phyloP scores from a whole-genome alignment of 92 coral and sea anemone genomes.

The Palythoa grandis region DNA sequence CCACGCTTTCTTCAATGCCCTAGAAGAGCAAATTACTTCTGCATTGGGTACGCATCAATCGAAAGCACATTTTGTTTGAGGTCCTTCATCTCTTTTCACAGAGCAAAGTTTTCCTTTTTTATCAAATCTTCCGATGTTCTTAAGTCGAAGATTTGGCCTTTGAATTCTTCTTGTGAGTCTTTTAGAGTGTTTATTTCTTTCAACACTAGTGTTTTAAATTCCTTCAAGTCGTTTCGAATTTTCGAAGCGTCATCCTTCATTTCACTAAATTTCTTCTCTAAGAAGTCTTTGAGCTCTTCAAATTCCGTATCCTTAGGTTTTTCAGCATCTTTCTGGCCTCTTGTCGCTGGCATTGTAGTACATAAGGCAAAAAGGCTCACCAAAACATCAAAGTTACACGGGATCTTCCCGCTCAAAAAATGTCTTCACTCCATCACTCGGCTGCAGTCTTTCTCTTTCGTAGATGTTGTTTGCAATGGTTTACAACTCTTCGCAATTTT shows the following conservation, averaged over 20 bases:
- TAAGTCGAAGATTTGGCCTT: neutral
- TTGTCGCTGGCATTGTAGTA: constrained; percentile 8
- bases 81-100: neutral
- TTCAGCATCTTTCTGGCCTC: neutral
- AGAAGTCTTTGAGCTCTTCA: constrained; percentile 6
- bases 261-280: constrained; percentile 5
- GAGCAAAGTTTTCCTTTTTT: neutral
- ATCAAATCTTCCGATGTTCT: neutral
- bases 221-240: constrained; percentile 5
- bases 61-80: neutral
- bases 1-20: no score
- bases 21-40: constrained; percentile 1
- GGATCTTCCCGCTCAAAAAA: constrained; percentile 14
- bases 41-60: constrained; percentile 3
- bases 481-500: no score
- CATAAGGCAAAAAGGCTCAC: neutral
- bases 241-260: constrained; percentile 9
- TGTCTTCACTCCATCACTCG: no score
- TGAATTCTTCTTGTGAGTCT: constrained; percentile 5
- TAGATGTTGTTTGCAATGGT: neutral
- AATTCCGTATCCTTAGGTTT: neutral
- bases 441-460: neutral
- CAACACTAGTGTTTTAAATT: no score
- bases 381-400: neutral
- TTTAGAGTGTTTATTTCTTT: neutral